phyloP scores from a whole-genome alignment of 2,888 invertebrate genomes.

The Limenitis camilla region DNA sequence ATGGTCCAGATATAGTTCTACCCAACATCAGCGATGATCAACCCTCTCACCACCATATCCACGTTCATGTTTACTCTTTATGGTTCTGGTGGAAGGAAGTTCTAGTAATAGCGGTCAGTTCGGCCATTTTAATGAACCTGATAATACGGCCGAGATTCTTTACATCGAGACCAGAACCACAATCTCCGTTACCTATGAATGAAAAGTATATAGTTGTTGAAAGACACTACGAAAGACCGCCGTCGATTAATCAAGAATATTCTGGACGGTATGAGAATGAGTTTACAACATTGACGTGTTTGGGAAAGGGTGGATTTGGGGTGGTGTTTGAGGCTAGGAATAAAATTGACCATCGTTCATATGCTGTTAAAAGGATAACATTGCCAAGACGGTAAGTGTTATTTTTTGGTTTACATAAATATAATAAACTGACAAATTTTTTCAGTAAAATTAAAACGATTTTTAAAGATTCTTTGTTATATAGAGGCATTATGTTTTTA shows the following conservation, averaged over 20 bases:
- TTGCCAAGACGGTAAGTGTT: conserved; percentile 80
- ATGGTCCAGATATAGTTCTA: conserved; percentile 33
- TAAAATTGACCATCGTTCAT: conserved; percentile 93
- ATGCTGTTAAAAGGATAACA: conserved; percentile 95
- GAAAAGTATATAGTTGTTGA: conserved; percentile 56
- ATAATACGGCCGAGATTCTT: conserved; percentile 75
- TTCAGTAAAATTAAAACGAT: too few relatives aligned
- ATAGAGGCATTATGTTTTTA: too few relatives aligned
- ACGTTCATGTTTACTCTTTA: conserved; percentile 81
- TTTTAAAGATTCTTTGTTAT: too few relatives aligned
- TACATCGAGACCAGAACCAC: conserved; percentile 40
- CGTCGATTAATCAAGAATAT: conserved; percentile 24
- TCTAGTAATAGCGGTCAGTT: conserved; percentile 81
- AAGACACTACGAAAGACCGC: conserved; percentile 44
- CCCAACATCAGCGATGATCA: conserved; percentile 58
- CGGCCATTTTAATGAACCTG: conserved; percentile 81
- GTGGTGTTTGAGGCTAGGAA: conserved; percentile 96
- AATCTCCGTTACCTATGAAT: conserved; percentile 42
- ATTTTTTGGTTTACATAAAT: too few relatives aligned
- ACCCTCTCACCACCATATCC: conserved; percentile 72
- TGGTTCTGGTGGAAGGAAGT: conserved; percentile 91
- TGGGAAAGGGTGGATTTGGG: conserved; percentile 96
- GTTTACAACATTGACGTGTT: conserved; percentile 85
- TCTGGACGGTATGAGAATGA: conserved; percentile 85
- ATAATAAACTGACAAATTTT: too few relatives aligned